Percentiles rank a stretch among this genome's conserved stretches.
These are phyloP conservation scores for Planiliza haematocheilus DNA, from an alignment of 2,113 vertebrate species.

Conservation along the genomic window DNA sequence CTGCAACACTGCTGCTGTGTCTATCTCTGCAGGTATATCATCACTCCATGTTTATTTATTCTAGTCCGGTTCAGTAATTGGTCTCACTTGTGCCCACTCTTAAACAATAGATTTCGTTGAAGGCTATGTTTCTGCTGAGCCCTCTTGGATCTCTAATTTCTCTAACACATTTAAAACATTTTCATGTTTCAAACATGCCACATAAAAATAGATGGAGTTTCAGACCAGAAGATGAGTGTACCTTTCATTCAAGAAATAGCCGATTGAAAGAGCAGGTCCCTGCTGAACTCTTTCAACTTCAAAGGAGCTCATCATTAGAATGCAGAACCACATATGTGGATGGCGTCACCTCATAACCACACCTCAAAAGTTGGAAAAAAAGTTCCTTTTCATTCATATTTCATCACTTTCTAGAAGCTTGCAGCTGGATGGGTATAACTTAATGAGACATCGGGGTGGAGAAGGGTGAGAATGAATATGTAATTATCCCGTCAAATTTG, in stretches of 20 bases:
- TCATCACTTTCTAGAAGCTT: conserved; percentile 14
- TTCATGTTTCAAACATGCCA: too few species aligned
- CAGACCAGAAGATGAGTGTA: too few species aligned
- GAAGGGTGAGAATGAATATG: conserved; percentile 34
- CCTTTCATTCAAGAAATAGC: too few species aligned
- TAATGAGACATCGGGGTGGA: conserved; percentile 35
- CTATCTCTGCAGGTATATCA: neutral
- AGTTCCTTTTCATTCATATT: conserved; percentile 43
- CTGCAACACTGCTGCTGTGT: fast-evolving
- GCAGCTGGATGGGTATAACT: conserved; percentile 1
- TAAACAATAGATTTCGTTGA: conserved; percentile 9
- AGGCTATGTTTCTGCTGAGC: too few species aligned
- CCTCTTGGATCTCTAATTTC: too few species aligned
- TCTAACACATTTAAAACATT: neutral
- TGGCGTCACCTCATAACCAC: neutral
- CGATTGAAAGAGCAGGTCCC: neutral
- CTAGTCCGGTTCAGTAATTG: neutral
- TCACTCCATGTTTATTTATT: neutral
- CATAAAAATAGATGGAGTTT: too few species aligned
- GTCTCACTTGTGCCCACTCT: neutral
- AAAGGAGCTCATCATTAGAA: neutral
- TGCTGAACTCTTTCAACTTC: neutral
- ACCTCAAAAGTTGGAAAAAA: conserved; percentile 1
- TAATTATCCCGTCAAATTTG: conserved; percentile 32
- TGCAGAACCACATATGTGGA: neutral